Conservation (phyloP, 1,140 invertebrate genomes). For the Temnothorax longispinosus region DNA sequence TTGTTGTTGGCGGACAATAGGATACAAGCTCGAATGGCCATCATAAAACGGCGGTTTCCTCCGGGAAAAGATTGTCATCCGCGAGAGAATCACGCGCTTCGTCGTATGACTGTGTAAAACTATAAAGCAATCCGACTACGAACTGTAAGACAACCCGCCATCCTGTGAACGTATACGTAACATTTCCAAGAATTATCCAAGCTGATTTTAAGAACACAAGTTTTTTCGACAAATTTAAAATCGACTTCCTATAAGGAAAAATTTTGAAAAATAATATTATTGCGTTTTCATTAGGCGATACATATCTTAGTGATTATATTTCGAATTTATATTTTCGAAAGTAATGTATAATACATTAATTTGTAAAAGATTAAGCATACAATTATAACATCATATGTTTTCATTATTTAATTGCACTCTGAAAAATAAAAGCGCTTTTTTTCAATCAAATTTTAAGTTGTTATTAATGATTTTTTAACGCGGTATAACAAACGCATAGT, state of each 20-base stretch:
- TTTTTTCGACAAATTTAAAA: slow-evolving; percentile 4
- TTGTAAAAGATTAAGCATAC: background rate
- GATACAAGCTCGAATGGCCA: slow-evolving; percentile 48
- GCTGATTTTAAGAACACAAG: background rate
- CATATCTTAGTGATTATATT: background rate
- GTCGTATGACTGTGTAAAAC: background rate
- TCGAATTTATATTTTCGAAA: background rate
- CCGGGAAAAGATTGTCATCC: slow-evolving; percentile 37
- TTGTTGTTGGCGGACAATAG: slow-evolving; percentile 53
- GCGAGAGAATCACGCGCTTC: slow-evolving; percentile 19
- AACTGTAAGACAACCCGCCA: background rate
- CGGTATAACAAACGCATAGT: background rate
- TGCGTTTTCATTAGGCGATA: background rate
- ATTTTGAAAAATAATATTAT: background rate
- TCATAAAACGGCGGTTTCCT: slow-evolving; percentile 52
- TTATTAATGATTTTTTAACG: background rate
- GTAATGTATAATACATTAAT: background rate
- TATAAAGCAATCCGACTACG: background rate
- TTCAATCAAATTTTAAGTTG: background rate
- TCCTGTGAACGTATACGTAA: background rate
- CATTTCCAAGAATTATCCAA: background rate
- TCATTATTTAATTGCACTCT: background rate
- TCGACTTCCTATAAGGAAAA: background rate
- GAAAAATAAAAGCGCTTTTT: background rate
- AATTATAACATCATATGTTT: background rate